Evolutionary conservation across 2,113 vertebrate species (phyloP), one percentile per base, ranked within the genome.

Genomic region (Chionis minor): DNA sequence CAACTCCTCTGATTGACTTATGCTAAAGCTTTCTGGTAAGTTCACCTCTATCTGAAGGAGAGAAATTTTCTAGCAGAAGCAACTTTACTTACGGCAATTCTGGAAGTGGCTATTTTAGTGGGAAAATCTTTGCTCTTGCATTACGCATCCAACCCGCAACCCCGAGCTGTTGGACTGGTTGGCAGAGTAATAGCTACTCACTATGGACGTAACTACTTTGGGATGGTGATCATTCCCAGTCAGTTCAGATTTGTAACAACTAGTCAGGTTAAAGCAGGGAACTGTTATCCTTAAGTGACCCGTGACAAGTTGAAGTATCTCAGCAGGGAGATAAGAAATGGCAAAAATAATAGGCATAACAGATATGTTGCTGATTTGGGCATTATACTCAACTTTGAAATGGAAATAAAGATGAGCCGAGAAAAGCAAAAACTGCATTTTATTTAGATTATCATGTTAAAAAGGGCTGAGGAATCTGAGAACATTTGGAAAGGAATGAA

Each of bases 401-500:
- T 94, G 88, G 90, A 93, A 96, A 96, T 95, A 92, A 91, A 95
- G 81, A 80, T 17, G 62, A 94, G 71, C 40, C 79, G 27, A 88
- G 65, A 85, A 94, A 91, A 94, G 49, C 12, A 91, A 88, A 85
- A 96, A 65, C 9, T 63, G 23, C 51, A 45, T 92, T 97, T 96
- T 94, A 92, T 93, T 97, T 92, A 88, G 55, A 84, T 93, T 88
- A 89, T 58, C 28, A 42, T 62, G n/a, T 88, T 93, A 62, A 82
- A 95, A 96, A 94, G 74, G 24, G 14, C 45, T 78, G 77, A 84
- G 52, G 77, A 94, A 81, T 85, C 42, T 92, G 84, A 94, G 78
- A 88, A 15, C 15, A 40, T 93, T 96, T 97, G 96, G 90, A 97
- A 96, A 75, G 56, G 79, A 95, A 96, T 95, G 40, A 97, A 97